Evolutionary conservation across 2,888 invertebrate species (phyloP), one percentile per base, ranked within the genome.

Genomic region (Spodoptera picta): DNA sequence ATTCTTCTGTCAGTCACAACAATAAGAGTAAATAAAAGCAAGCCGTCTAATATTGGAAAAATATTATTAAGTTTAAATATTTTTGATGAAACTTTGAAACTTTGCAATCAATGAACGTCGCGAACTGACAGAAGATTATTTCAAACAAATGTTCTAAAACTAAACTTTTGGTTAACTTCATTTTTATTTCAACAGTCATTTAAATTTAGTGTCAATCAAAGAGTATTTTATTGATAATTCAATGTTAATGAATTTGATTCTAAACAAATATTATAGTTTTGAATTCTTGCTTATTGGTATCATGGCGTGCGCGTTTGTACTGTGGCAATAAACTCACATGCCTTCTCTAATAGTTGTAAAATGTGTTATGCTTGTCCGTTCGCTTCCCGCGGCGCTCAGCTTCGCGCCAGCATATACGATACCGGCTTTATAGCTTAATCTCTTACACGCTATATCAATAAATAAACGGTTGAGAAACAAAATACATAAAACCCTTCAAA

Each of bases 341-440:
- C 81, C 83, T 80, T 73, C 83, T 85, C 83, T 89, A 89, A 90
- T 89, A 89, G 89, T 87, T 90, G 89, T 91, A 90, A 92, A 90
- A 90, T 91, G 88, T 88, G 85, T 88, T 88, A 88, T 86, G 87
- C 85, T 81, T 79, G 80, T 79, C 72, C 83, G 82, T 83, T 75
- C 77, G 87, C 85, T 75, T 89, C 94, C 93, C 91, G 93, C 86
- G 76, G 94, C 65, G 94, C 92, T 70, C 89, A 89, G 91, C 91
- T 83, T 88, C 91, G 87, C 85, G 87, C 86, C 86, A 67, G 67
- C 76, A 62, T 83, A 80, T 84, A 85, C 84, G 79, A 83, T 80
- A 82, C 77, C 67, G 69, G 83, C 88, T 94, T 94, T 94, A 94
- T 93, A 88, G 90, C 94, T 94, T 93, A 93, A 93, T 94, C 93